phyloP scores from a whole-genome alignment of 1,140 invertebrate species.

The Ctenoplectra terminalis region DNA sequence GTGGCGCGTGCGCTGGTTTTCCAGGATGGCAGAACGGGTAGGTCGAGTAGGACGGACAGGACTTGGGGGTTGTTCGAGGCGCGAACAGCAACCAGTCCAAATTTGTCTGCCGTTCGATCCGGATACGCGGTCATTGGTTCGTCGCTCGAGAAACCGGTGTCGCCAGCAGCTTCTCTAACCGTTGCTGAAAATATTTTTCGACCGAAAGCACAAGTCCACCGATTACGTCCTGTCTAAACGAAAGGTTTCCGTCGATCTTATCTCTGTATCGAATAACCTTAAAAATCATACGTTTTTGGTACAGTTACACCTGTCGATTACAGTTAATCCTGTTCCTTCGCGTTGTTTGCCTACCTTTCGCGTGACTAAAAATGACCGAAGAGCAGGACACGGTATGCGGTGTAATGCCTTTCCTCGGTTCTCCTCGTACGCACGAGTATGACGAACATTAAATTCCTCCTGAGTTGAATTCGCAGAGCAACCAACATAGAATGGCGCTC shows the following conservation, averaged over 20 bases:
- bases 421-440: not conserved
- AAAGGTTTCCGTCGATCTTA: too few species aligned
- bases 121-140: not conserved
- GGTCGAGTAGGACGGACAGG: constrained; percentile 31
- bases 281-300: too few species aligned
- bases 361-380: not conserved
- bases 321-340: not conserved
- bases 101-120: constrained; percentile 39
- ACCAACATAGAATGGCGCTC: constrained; percentile 83
- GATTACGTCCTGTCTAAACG: not conserved
- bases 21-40: constrained; percentile 31
- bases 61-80: constrained; percentile 64
- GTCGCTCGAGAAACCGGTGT: not conserved
- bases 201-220: not conserved
- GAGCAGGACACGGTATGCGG: not conserved
- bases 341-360: not conserved
- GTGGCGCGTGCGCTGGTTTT: constrained; percentile 56
- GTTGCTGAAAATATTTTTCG: not conserved
- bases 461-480: not conserved
- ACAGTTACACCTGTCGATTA: too few species aligned
- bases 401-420: not conserved
- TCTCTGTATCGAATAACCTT: not conserved
- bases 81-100: constrained; percentile 71
- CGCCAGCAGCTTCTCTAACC: not conserved
- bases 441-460: not conserved